Conservation (phyloP, 2,797 vertebrate species). For the Acanthurus leucopareius region DNA sequence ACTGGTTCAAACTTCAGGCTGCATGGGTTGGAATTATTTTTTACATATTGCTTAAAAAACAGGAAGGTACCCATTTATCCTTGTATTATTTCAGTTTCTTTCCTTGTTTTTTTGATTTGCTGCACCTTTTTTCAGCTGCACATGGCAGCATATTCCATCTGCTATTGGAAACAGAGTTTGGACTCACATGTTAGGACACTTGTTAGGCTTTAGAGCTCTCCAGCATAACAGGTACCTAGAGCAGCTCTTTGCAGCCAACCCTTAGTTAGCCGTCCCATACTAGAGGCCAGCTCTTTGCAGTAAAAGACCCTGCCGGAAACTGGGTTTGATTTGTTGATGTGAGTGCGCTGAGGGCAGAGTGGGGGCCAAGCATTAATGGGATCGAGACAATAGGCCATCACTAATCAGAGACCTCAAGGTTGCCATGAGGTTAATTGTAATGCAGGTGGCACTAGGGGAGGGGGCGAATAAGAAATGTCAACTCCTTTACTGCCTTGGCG, state of each 20-base stretch:
- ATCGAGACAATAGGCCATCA: conserved; percentile 94
- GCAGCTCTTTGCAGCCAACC: conserved; percentile 74
- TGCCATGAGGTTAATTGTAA: conserved; percentile 96
- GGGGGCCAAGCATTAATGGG: conserved; percentile 91
- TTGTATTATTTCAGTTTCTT: not conserved
- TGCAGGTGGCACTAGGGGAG: conserved; percentile 89
- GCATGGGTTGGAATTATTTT: conserved; percentile 5
- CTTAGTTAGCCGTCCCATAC: conserved; percentile 75
- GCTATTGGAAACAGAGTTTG: not conserved
- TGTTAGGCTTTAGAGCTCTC: conserved; percentile 1
- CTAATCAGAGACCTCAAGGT: conserved; percentile 96
- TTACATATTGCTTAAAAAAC: not conserved
- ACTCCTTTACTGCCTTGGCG: conserved; percentile 91
- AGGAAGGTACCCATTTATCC: conserved; percentile 14
- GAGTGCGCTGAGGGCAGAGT: conserved; percentile 89
- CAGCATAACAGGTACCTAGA: conserved; percentile 74
- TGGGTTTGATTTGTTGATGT: conserved; percentile 91
- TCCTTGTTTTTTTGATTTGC: conserved; percentile 19
- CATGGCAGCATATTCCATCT: not conserved
- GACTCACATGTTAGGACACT: not conserved
- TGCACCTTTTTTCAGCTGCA: not conserved
- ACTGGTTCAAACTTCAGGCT: conserved; percentile 21
- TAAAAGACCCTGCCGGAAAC: conserved; percentile 86
- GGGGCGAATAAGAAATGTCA: conserved; percentile 88
- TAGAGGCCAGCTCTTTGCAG: conserved; percentile 81